These are phyloP conservation scores for Pocillopora damicornis DNA, from an alignment of 64 coral and sea anemone species.

Conservation along the genomic window DNA sequence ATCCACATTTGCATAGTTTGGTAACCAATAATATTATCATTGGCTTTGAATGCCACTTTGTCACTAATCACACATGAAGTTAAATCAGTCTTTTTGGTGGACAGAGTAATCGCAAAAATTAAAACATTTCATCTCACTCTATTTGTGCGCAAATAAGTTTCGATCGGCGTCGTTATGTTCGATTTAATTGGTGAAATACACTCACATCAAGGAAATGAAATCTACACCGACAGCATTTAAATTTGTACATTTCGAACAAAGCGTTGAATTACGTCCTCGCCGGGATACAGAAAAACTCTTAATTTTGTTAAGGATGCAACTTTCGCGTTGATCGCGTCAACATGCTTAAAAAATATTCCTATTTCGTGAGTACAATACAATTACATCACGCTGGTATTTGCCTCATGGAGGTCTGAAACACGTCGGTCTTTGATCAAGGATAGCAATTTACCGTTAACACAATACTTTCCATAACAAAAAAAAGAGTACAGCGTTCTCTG, in stretches of 20 bases:
- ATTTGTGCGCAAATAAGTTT: not conserved
- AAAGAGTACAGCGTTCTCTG: too few relatives aligned
- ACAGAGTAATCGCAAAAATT: too few relatives aligned
- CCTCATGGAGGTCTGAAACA: not conserved
- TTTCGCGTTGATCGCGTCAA: too few relatives aligned
- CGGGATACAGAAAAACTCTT: too few relatives aligned
- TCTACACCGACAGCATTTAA: constrained; percentile 1
- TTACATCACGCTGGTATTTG: not conserved
- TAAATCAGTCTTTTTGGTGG: too few relatives aligned
- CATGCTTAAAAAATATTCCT: not conserved
- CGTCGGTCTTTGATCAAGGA: not conserved
- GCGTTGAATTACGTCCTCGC: too few relatives aligned
- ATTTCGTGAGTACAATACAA: not conserved
- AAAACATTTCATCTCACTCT: not conserved
- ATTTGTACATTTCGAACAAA: not conserved
- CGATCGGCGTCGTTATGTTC: not conserved
- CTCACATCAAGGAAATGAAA: not conserved
- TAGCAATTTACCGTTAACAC: constrained; percentile 8
- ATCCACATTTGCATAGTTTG: constrained; percentile 22
- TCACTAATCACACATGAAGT: not conserved
- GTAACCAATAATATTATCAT: not conserved
- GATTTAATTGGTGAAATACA: constrained; percentile 12
- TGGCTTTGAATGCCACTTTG: not conserved
- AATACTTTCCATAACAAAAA: not conserved
- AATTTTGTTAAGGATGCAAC: too few relatives aligned